Conservation (phyloP, 1,140 invertebrate genomes). For the Drosophila pachea region DNA sequence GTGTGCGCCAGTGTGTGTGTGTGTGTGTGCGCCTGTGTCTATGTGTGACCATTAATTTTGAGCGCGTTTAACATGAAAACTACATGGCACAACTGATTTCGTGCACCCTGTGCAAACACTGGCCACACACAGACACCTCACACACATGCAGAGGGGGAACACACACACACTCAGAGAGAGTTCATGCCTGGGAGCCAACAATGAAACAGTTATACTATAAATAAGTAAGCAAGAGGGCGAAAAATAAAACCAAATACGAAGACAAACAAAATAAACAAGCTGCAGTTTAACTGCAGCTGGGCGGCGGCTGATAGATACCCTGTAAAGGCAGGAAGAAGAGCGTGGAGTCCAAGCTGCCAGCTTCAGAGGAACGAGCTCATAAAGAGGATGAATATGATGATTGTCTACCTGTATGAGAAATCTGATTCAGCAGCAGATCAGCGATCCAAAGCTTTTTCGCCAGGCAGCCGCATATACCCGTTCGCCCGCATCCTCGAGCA, state of each 20-base stretch:
- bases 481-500: not conserved
- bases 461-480: not conserved
- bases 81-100: slow-evolving; percentile 74
- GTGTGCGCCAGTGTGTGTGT: slow-evolving; percentile 14
- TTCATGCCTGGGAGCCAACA: slow-evolving; percentile 72
- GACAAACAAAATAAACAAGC: slow-evolving; percentile 36
- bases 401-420: no score
- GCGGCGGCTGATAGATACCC: not conserved
- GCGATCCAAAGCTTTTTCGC: not conserved
- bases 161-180: slow-evolving; percentile 40
- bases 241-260: slow-evolving; percentile 29
- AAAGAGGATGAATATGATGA: no score
- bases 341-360: not conserved
- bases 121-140: slow-evolving; percentile 24
- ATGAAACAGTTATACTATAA: slow-evolving; percentile 76
- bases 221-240: slow-evolving; percentile 62
- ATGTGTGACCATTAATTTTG: slow-evolving; percentile 72
- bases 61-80: slow-evolving; percentile 76
- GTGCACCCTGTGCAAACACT: slow-evolving; percentile 54
- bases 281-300: not conserved
- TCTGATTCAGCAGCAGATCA: no score
- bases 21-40: slow-evolving; percentile 33
- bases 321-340: not conserved
- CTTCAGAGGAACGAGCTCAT: no score
- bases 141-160: slow-evolving; percentile 24